Evolutionary conservation across 2,888 invertebrate species (phyloP), one percentile per base, ranked within the genome.

Genomic region (Chrysomela aeneicollis): DNA sequence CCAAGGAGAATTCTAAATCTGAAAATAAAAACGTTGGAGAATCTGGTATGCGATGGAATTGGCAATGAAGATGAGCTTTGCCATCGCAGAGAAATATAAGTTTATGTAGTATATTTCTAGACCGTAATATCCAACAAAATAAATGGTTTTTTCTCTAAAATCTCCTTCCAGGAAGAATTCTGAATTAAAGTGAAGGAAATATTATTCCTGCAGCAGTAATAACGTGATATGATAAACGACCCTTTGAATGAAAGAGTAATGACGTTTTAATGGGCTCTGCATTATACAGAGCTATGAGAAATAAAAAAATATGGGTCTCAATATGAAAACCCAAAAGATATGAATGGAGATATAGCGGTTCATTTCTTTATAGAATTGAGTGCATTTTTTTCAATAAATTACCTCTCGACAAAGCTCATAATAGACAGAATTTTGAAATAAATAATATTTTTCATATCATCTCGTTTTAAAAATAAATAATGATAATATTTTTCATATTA

Each of bases 241-340:
- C 4, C n/a, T 42, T 15, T 42, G 42, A 42, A 42, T 42, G 42
- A 15, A 42, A 42, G 42, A 42, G 42, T 42, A 42, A 42, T 42
- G 15, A 42, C 15, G 42, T 42, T 42, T 42, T 42, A 42, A 42
- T 42, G 42, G 42, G n/a, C 42, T 42, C 6, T 42, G 42, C 42
- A 42, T 42, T 15, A 42, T 42, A 42, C 42, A 42, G 42, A 15
- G 42, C 4, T 15, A 42, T 15, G 4, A 15, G 2, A 15, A 42
- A 15, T 15, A 42, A 15, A 15, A 15, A 15, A 42, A 15, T 4
- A 42, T 35, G 8, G 2, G 15, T 42, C 42, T 12, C 15, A 42
- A 42, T 15, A 15, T 15, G 42, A 15, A 26, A 26, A 26, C 6
- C 4, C 6, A 6, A 6, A 5, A 26, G 6, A 26, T 26, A 26